Percentiles rank a stretch among this genome's conserved stretches.
These are phyloP conservation scores for Danaus melanippus DNA, from an alignment of 1,140 invertebrate species.

Conservation along the genomic window DNA sequence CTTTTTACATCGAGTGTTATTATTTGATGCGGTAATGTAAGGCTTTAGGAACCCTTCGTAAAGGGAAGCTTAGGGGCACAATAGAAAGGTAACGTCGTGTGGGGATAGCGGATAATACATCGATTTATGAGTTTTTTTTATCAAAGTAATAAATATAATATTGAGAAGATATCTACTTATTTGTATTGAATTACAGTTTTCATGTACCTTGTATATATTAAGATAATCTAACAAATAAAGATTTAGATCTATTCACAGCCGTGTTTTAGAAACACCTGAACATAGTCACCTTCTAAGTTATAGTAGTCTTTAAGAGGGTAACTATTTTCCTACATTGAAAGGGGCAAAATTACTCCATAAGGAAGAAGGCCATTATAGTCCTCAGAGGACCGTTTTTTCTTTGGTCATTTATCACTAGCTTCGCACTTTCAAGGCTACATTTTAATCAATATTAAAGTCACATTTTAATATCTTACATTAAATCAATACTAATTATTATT, in stretches of 20 bases:
- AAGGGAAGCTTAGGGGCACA: conserved; percentile 23
- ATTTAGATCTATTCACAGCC: neutral
- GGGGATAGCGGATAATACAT: conserved; percentile 11
- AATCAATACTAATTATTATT: too few relatives aligned
- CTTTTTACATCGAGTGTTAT: conserved; percentile 45
- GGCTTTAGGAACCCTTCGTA: conserved; percentile 31
- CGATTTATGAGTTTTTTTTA: neutral
- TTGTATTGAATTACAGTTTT: too few relatives aligned
- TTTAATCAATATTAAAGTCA: too few relatives aligned
- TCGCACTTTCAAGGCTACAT: too few relatives aligned
- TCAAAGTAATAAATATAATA: neutral
- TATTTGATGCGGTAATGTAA: conserved; percentile 56
- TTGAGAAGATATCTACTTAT: too few relatives aligned
- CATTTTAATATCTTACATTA: too few relatives aligned
- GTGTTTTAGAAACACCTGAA: conserved; percentile 26
- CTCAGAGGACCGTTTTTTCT: neutral
- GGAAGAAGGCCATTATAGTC: conserved; percentile 9
- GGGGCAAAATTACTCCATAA: conserved; percentile 23
- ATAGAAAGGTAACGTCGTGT: conserved; percentile 14
- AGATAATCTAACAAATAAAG: too few relatives aligned
- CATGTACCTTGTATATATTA: too few relatives aligned
- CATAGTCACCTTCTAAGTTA: conserved; percentile 31
- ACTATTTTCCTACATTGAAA: conserved; percentile 32
- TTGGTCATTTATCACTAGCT: too few relatives aligned
- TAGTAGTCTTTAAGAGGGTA: conserved; percentile 30